Conservation (phyloP, 2,888 invertebrate genomes). For the Amphipoea lucens region DNA sequence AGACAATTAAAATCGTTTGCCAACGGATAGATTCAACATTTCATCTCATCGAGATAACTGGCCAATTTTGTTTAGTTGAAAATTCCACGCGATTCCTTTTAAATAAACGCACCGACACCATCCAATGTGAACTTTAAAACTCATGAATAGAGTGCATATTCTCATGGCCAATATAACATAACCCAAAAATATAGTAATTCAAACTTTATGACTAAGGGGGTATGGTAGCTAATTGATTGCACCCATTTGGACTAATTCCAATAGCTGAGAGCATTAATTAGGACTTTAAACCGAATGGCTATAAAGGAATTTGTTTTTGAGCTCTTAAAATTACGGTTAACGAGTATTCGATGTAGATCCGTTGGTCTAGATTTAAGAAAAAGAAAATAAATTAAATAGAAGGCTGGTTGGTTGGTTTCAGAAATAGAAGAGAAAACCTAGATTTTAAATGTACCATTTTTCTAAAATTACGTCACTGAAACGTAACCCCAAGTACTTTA, state of each 20-base stretch:
- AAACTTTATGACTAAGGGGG: slow-evolving; percentile 31
- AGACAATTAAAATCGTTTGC: slow-evolving; percentile 25
- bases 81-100: slow-evolving; percentile 23
- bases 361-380: neutral
- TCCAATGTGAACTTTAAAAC: neutral
- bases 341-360: slow-evolving; percentile 11
- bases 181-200: slow-evolving; percentile 21
- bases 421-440: neutral
- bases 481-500: neutral
- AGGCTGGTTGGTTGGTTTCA: too few species aligned
- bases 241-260: slow-evolving; percentile 39
- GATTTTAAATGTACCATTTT: neutral
- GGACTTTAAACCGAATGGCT: slow-evolving; percentile 43
- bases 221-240: slow-evolving; percentile 34
- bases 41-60: slow-evolving; percentile 40
- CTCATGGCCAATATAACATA: neutral
- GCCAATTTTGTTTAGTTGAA: slow-evolving; percentile 41
- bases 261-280: slow-evolving; percentile 48
- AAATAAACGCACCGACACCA: neutral
- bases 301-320: slow-evolving; percentile 56
- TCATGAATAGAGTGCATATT: neutral
- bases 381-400: too few species aligned
- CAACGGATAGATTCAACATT: slow-evolving; percentile 42
- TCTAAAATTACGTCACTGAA: neutral
- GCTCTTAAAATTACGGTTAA: slow-evolving; percentile 24